Evolutionary conservation across 2,888 invertebrate genomes (phyloP).

Genomic region (Apamea crenata): DNA sequence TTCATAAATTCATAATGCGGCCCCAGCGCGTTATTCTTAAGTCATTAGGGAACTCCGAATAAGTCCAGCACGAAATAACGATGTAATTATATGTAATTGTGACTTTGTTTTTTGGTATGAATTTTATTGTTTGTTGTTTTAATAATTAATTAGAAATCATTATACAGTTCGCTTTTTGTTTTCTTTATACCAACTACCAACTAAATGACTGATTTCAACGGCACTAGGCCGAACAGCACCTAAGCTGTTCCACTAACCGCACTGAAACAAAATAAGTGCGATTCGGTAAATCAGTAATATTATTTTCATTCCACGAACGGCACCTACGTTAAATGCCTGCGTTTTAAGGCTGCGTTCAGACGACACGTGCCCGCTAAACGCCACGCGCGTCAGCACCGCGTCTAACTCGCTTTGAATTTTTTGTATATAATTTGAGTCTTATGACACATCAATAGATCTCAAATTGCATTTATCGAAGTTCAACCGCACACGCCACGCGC

Average conservation of each 20-base stretch:
- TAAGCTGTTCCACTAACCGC: neutral
- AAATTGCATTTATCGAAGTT: no score
- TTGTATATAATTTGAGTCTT: no score
- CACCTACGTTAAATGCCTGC: neutral
- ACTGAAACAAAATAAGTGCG: neutral
- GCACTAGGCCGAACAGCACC: neutral
- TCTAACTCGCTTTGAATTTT: no score
- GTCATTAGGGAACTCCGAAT: neutral
- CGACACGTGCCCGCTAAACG: no score
- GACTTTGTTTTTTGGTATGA: neutral
- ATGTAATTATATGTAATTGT: neutral
- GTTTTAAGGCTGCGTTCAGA: no score
- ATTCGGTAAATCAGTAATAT: neutral
- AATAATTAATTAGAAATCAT: slow-evolving; percentile 12
- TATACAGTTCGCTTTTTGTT: slow-evolving; percentile 21
- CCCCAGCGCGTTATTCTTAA: neutral
- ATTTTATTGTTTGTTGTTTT: slow-evolving; percentile 18
- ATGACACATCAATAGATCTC: no score
- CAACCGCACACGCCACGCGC: no score
- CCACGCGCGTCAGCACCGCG: no score
- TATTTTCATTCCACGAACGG: neutral
- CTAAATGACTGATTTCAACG: neutral
- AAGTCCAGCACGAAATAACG: neutral
- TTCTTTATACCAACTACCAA: slow-evolving; percentile 2
- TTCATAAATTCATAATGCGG: neutral